These are phyloP conservation scores for Platorchestia sp. DNA, from an alignment of 1,140 invertebrate genomes.

Conservation along the genomic window DNA sequence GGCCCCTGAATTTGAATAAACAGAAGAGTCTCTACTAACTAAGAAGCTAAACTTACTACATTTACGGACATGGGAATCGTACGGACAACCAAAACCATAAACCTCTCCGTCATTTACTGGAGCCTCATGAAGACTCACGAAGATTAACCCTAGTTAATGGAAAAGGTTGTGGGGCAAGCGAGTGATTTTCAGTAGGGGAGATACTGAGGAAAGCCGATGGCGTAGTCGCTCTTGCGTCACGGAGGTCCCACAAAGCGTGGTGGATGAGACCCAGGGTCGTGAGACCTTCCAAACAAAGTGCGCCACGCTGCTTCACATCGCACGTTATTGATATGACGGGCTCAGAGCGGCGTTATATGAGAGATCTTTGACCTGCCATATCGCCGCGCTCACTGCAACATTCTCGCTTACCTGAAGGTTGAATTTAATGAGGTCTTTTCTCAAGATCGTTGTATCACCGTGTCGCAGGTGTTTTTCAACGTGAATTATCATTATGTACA, in stretches of 20 bases:
- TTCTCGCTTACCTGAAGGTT: neutral
- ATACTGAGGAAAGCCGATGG: neutral
- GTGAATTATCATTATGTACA: neutral
- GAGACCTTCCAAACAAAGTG: neutral
- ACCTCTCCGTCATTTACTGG: neutral
- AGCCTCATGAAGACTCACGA: neutral
- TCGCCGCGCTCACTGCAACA: neutral
- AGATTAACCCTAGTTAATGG: neutral
- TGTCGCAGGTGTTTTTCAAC: neutral
- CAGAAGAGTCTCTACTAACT: neutral
- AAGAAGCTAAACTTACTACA: neutral
- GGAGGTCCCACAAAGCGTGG: neutral
- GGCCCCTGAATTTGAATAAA: no score
- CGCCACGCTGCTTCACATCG: neutral
- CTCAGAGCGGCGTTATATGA: neutral
- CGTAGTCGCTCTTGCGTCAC: neutral
- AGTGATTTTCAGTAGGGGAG: neutral
- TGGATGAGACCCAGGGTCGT: neutral
- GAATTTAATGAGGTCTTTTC: neutral
- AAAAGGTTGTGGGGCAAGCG: neutral
- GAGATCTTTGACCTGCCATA: constrained; percentile 6
- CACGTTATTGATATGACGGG: neutral
- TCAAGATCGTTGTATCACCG: neutral
- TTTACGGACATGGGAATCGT: neutral
- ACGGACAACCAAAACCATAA: neutral